These are phyloP conservation scores for Drosophila limbata DNA, from an alignment of 2,888 invertebrate species.

Conservation along the genomic window DNA sequence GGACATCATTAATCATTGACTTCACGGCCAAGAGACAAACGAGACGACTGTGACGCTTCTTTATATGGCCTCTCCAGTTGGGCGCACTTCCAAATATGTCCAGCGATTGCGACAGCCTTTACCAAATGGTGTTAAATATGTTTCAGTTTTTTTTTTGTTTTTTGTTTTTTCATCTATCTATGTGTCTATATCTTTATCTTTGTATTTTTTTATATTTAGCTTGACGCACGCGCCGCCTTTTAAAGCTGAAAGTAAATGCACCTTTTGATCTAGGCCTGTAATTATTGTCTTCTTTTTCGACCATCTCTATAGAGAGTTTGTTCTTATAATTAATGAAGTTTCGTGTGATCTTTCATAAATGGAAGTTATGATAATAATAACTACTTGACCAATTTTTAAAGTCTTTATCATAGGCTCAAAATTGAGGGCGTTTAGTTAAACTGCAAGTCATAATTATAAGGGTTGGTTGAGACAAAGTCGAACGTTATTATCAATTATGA, in stretches of 20 bases:
- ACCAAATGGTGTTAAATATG: slow-evolving; percentile 60
- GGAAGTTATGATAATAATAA: slow-evolving; percentile 47
- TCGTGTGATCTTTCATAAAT: slow-evolving; percentile 37
- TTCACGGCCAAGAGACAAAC: slow-evolving; percentile 60
- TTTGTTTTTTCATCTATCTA: slow-evolving; percentile 7
- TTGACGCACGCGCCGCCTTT: slow-evolving; percentile 56
- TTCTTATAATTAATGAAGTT: slow-evolving; percentile 66
- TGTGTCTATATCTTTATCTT: slow-evolving; percentile 4
- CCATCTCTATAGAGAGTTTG: slow-evolving; percentile 22
- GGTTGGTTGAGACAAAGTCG: slow-evolving; percentile 2
- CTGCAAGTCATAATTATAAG: slow-evolving; percentile 52
- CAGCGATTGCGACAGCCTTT: slow-evolving; percentile 43
- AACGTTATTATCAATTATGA: slow-evolving; percentile 16
- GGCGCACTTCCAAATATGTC: slow-evolving; percentile 48
- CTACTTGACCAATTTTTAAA: slow-evolving; percentile 38
- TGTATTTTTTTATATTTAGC: slow-evolving; percentile 16
- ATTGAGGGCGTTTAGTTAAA: slow-evolving; percentile 31
- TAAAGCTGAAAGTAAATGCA: slow-evolving; percentile 57
- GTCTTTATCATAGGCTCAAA: slow-evolving; percentile 40
- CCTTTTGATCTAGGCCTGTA: slow-evolving; percentile 51
- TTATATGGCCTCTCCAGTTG: slow-evolving; percentile 51
- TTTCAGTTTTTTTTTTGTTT: slow-evolving; percentile 3
- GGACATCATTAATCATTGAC: slow-evolving; percentile 64
- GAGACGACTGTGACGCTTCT: slow-evolving; percentile 44
- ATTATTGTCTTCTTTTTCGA: slow-evolving; percentile 54